These are phyloP conservation scores for Molossus alvarezi DNA, from an alignment of 2,797 vertebrate genomes.

Conservation along the genomic window DNA sequence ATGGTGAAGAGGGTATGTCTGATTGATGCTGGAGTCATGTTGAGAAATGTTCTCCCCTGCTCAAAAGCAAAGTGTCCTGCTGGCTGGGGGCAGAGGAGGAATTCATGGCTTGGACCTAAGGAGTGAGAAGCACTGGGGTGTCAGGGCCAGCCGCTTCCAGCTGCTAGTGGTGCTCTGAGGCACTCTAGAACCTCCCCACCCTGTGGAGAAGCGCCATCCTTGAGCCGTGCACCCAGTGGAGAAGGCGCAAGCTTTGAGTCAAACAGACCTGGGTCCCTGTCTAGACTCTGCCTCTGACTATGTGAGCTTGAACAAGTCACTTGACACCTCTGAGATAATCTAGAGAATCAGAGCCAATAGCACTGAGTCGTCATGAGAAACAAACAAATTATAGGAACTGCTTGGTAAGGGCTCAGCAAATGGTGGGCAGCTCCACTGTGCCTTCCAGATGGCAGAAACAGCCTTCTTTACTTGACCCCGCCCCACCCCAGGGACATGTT, in stretches of 20 bases:
- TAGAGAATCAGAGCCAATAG: not conserved
- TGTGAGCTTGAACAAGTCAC: not conserved
- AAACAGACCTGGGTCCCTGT: not conserved
- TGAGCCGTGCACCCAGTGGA: not conserved
- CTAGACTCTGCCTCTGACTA: not conserved
- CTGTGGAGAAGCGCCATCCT: not conserved
- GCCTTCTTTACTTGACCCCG: not conserved
- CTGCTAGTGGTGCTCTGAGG: not conserved
- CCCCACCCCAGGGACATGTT: not conserved
- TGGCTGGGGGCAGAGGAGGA: not conserved
- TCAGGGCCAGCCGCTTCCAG: not conserved
- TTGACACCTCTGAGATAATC: not conserved
- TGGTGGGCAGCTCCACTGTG: accelerated
- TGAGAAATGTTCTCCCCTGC: not conserved
- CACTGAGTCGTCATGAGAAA: not conserved
- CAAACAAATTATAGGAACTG: not conserved
- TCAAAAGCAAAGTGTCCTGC: not conserved
- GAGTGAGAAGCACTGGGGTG: not conserved
- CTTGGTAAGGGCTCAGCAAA: not conserved
- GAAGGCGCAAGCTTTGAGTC: not conserved
- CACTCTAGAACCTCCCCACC: not conserved
- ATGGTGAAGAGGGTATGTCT: not conserved
- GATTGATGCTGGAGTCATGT: not conserved
- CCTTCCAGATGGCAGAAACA: not conserved
- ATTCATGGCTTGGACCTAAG: not conserved